Percentiles rank a stretch among this genome's conserved stretches.
Evolutionary conservation across 2,113 vertebrate species (phyloP).

Genomic region (Chiloscyllium plagiosum): DNA sequence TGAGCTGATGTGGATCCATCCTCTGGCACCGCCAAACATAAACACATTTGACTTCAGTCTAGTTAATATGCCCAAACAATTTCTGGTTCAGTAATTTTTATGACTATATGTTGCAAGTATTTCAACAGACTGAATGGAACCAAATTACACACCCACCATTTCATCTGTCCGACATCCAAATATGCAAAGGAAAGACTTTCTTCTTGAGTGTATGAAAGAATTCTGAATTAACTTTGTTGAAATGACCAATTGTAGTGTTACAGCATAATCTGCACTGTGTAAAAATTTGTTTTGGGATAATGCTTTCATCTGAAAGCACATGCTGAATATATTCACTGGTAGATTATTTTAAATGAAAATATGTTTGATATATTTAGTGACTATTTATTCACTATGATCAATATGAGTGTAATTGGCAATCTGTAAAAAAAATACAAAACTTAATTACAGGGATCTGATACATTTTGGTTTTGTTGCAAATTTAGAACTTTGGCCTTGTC

Average conservation of each 20-base stretch:
- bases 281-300: slow-evolving; percentile 9
- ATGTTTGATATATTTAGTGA: not conserved
- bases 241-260: not conserved
- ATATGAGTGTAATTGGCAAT: not conserved
- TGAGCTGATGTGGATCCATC: slow-evolving; percentile 35
- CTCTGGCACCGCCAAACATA: slow-evolving; percentile 30
- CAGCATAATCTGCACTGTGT: not conserved
- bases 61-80: slow-evolving; percentile 36
- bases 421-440: not conserved
- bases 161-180: not conserved
- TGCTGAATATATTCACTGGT: not conserved
- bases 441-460: not conserved
- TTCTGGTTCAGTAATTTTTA: slow-evolving; percentile 37
- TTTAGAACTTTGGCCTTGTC: not conserved
- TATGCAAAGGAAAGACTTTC: slow-evolving; percentile 6
- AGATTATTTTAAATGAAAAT: not conserved
- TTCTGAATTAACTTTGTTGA: not conserved
- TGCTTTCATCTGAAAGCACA: not conserved
- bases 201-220: not conserved
- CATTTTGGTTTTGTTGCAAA: not conserved
- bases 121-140: slow-evolving; percentile 16
- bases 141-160: slow-evolving; percentile 8
- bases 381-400: not conserved
- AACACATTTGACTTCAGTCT: slow-evolving; percentile 36
- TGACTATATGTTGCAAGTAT: not conserved